These are phyloP conservation scores for Elysia crispata DNA, from an alignment of 2,888 invertebrate genomes.

Conservation along the genomic window DNA sequence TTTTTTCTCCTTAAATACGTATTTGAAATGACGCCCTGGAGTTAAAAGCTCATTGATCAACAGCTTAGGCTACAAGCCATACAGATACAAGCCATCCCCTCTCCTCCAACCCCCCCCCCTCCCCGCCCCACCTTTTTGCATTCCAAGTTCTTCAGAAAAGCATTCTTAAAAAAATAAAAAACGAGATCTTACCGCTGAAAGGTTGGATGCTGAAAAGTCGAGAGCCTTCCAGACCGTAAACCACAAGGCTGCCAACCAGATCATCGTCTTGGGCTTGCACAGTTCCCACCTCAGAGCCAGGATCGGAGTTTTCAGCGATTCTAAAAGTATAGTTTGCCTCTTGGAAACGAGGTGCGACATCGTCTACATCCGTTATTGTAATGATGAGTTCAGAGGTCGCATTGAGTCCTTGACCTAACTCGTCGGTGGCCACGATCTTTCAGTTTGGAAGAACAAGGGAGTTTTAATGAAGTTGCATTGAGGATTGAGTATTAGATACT, in stretches of 20 bases:
- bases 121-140: too few relatives aligned
- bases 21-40: too few relatives aligned
- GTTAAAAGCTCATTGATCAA: too few relatives aligned
- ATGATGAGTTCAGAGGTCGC: constrained; percentile 44
- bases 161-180: too few relatives aligned
- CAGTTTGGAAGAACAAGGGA: too few relatives aligned
- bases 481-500: too few relatives aligned
- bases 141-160: too few relatives aligned
- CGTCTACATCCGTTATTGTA: constrained; percentile 51
- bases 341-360: constrained; percentile 48
- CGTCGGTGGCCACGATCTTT: constrained; percentile 50
- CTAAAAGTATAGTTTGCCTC: constrained; percentile 39
- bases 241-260: constrained; percentile 15
- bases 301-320: constrained; percentile 38
- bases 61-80: too few relatives aligned
- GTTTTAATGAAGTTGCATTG: too few relatives aligned
- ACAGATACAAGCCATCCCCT: too few relatives aligned
- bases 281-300: constrained; percentile 49
- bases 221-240: background rate
- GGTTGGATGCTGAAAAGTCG: constrained; percentile 54
- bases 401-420: constrained; percentile 45
- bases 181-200: constrained; percentile 47
- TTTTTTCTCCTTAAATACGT: too few relatives aligned
- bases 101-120: too few relatives aligned
- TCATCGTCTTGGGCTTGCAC: constrained; percentile 57